Conservation (phyloP, 2,888 invertebrate species). For the Neoaliturus tenellus region DNA sequence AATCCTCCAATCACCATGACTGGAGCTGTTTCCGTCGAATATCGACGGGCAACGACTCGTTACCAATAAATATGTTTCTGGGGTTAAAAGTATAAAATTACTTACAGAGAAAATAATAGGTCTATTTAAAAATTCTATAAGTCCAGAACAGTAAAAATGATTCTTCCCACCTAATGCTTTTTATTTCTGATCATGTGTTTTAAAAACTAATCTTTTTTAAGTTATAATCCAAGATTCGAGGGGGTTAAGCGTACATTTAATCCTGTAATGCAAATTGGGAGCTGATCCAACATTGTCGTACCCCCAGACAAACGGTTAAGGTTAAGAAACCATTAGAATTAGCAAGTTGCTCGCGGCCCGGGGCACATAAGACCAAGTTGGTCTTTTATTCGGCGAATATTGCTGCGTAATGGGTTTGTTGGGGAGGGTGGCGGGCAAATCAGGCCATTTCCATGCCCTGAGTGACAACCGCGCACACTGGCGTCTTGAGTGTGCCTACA, state of each 20-base stretch:
- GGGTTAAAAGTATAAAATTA: too few relatives aligned
- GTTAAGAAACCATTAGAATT: constrained; percentile 44
- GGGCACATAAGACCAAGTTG: constrained; percentile 25
- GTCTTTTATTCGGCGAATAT: constrained; percentile 54
- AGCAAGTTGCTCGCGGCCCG: constrained; percentile 2
- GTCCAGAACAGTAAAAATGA: too few relatives aligned
- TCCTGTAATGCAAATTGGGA: neutral
- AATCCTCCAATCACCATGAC: too few relatives aligned
- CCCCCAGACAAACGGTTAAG: neutral
- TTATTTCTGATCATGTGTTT: too few relatives aligned
- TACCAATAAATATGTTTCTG: too few relatives aligned
- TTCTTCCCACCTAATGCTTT: too few relatives aligned
- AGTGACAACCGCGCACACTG: neutral
- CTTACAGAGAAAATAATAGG: too few relatives aligned
- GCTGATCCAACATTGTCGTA: constrained; percentile 18
- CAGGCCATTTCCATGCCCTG: constrained; percentile 54
- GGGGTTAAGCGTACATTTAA: neutral
- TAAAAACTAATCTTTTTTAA: neutral
- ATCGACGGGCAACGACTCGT: too few relatives aligned
- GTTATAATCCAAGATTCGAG: neutral
- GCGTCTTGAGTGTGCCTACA: neutral
- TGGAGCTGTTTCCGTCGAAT: too few relatives aligned
- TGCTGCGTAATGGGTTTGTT: constrained; percentile 38
- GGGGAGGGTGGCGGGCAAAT: constrained; percentile 36
- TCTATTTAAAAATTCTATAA: too few relatives aligned